These are phyloP conservation scores for Drosophila tropicalis DNA, from an alignment of 1,140 invertebrate species.

Conservation along the genomic window DNA sequence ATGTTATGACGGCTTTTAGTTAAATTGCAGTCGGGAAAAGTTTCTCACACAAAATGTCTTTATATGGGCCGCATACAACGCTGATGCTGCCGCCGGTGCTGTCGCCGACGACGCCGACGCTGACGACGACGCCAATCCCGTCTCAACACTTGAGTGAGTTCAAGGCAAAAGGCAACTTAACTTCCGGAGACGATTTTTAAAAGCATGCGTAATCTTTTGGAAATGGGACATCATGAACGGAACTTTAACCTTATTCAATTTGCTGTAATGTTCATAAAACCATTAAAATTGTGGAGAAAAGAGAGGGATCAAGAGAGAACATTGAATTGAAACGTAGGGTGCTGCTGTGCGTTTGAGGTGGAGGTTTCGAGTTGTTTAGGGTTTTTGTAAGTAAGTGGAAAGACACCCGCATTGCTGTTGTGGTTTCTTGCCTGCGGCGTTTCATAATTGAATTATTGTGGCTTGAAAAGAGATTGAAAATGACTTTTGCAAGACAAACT, in stretches of 20 bases:
- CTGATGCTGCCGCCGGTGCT: too few relatives aligned
- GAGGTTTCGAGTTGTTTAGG: background rate
- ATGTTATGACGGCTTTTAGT: constrained; percentile 72
- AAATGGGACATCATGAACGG: constrained; percentile 12
- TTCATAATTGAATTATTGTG: constrained; percentile 59
- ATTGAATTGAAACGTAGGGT: background rate
- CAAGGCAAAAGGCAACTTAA: constrained; percentile 5
- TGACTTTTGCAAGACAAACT: constrained; percentile 14
- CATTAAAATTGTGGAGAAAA: constrained; percentile 16
- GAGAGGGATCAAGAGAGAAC: background rate
- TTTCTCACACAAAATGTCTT: constrained; percentile 58
- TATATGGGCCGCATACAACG: constrained; percentile 27
- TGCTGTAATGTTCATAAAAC: constrained; percentile 44
- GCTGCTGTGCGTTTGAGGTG: background rate
- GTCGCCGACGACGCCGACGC: too few relatives aligned
- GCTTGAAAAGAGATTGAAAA: constrained; percentile 11
- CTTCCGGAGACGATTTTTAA: constrained; percentile 18
- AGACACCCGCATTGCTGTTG: constrained; percentile 2
- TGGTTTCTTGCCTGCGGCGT: constrained; percentile 21
- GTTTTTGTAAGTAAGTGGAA: background rate
- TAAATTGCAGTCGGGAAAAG: constrained; percentile 70
- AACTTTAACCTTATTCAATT: constrained; percentile 71
- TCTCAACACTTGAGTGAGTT: constrained; percentile 42
- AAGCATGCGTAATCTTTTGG: constrained; percentile 16
- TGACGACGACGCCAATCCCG: too few relatives aligned